Conservation (phyloP, 2,888 invertebrate genomes). For the Ischnura elegans region DNA sequence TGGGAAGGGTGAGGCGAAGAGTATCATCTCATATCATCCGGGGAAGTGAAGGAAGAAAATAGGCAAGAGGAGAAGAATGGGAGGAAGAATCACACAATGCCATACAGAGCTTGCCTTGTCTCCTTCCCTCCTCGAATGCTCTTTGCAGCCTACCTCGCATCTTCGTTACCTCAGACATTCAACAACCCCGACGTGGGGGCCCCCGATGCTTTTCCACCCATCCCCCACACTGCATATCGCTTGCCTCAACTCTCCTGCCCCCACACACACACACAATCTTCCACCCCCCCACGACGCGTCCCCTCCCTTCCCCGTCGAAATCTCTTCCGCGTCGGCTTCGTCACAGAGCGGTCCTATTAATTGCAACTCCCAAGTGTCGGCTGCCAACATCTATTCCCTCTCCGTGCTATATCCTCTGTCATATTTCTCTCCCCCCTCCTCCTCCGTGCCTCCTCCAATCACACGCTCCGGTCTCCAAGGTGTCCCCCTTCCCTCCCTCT, state of each 20-base stretch:
- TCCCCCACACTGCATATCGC: no score
- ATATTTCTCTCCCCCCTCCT: slow-evolving; percentile 45
- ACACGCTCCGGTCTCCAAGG: slow-evolving; percentile 16
- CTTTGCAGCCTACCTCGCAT: slow-evolving; percentile 5
- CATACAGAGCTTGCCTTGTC: slow-evolving; percentile 9
- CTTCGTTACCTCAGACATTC: slow-evolving; percentile 33
- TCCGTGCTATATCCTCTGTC: slow-evolving; percentile 59
- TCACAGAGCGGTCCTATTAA: slow-evolving; percentile 64
- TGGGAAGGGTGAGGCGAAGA: not conserved
- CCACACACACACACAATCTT: not conserved
- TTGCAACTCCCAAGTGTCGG: slow-evolving; percentile 64
- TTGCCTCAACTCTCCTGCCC: not conserved
- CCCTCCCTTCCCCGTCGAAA: not conserved
- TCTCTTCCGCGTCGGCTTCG: slow-evolving; percentile 47
- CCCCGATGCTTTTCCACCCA: not conserved
- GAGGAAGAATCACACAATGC: slow-evolving; percentile 16
- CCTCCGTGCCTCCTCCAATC: slow-evolving; percentile 9
- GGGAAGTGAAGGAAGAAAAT: not conserved
- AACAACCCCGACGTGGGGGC: slow-evolving; percentile 20
- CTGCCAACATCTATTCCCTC: slow-evolving; percentile 65
- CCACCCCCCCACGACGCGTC: not conserved
- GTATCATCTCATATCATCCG: not conserved
- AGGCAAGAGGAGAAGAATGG: not conserved
- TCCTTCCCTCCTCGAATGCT: not conserved
- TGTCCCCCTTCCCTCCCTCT: not conserved